Evolutionary conservation across 2,888 invertebrate species (phyloP), one percentile per base, ranked within the genome.

Genomic region (Iselma pallidipennis): DNA sequence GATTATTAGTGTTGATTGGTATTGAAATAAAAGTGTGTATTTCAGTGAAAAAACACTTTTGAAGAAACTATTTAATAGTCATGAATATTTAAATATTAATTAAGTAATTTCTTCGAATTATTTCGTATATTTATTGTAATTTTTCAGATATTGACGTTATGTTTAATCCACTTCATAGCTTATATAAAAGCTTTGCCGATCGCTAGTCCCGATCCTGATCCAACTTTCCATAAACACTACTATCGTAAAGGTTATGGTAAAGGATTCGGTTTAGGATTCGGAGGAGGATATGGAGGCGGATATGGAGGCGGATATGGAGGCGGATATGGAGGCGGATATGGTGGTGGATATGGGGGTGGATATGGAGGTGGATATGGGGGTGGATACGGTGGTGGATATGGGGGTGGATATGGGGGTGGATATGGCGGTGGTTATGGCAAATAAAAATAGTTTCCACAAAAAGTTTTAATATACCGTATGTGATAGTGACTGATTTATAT

Each of bases 351-450:
- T 45, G 7, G 16, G 6, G 7, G 7, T 6, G 16, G 16, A 0
- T 21, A 42, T 10, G 42, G 42, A 1, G 9, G 29, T 12, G 57
- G 61, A 29, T 37, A 53, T n/a, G 59, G 59, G 4, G 61, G 60
- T 23, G 63, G 60, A 1, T 66, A 65, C 14, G 50, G 62, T 2
- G 56, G 57, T 1, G 66, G 66, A 19, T 29, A 48, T 5, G 65
- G 60, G 14, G 62, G 62, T 48, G 65, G 66, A 10, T 29, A 51
- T 14, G 67, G 66, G 4, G 63, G 53, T 19, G 53, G 28, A 5
- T 57, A 65, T n/a, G n/a, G n/a, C n/a, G n/a, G n/a, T 48, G 33
- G 49, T 9, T 54, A 61, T 16, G n/a, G 28, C 48, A 29, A 10
- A 31, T 31, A 55, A n/a, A n/a, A n/a, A n/a, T n/a, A n/a, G n/a